A percentile compares a stretch with the other conserved stretches of the same genome.
Evolutionary conservation across 35 echinoderm and acorn worm genomes (phyloP).

Genomic region (Heliocidaris erythrogramma): DNA sequence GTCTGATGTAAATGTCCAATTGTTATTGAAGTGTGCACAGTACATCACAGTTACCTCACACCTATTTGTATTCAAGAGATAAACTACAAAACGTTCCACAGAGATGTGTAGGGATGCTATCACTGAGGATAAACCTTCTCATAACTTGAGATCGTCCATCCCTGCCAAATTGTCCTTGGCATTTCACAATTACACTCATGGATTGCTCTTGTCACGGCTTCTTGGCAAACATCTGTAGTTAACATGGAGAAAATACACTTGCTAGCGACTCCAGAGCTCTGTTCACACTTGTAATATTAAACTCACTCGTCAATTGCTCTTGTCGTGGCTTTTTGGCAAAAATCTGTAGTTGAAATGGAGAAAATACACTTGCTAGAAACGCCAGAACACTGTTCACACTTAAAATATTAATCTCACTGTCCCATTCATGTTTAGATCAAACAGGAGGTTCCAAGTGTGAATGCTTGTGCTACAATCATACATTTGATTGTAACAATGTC

Average conservation of each 20-base stretch:
- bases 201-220: neutral
- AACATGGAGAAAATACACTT: neutral
- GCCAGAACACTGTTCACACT: too few species aligned
- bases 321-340: too few species aligned
- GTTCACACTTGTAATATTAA: neutral
- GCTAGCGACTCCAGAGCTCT: neutral
- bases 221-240: neutral
- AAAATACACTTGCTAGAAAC: too few species aligned
- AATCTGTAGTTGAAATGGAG: too few species aligned
- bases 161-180: constrained; percentile 14
- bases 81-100: neutral
- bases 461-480: too few species aligned
- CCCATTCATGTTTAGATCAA: too few species aligned
- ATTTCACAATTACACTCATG: neutral
- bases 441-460: too few species aligned
- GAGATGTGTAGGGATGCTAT: neutral
- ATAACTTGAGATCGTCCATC: constrained; percentile 10
- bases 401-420: too few species aligned
- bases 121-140: neutral
- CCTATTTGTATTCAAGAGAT: neutral
- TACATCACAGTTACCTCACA: neutral
- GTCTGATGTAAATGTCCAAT: neutral
- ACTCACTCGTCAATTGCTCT: too few species aligned
- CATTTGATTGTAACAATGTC: too few species aligned
- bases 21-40: neutral